These are phyloP conservation scores for Montipora efflorescens DNA, from an alignment of 64 coral and sea anemone genomes.

Conservation along the genomic window DNA sequence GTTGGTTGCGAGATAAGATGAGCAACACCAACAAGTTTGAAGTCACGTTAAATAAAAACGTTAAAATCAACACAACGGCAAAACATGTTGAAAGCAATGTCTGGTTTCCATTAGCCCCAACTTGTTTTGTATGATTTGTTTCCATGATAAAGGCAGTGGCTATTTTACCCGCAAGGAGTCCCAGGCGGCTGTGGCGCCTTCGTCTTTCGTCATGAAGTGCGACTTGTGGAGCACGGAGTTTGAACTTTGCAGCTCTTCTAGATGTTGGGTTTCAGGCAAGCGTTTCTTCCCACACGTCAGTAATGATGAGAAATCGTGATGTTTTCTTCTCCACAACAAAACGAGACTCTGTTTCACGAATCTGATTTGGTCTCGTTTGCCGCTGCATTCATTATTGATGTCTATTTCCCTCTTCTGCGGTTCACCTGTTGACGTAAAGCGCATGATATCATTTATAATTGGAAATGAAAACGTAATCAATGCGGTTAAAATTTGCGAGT, in stretches of 20 bases:
- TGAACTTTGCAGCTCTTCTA: not conserved
- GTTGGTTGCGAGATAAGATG: conserved; percentile 71
- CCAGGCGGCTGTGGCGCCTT: not conserved
- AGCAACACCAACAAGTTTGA: conserved; percentile 76
- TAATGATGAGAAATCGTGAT: not conserved
- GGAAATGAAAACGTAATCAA: not conserved
- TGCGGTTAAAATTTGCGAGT: not conserved
- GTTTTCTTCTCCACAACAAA: not conserved
- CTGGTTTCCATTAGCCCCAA: not conserved
- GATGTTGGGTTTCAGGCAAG: not conserved
- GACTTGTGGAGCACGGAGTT: not conserved
- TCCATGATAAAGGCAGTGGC: conserved; percentile 1
- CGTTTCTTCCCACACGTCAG: not conserved
- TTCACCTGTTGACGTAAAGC: conserved; percentile 19
- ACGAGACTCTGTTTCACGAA: not conserved
- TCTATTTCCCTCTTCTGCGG: not conserved
- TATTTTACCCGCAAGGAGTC: not conserved
- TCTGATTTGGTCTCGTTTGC: conserved; percentile 15
- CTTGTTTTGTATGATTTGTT: not conserved
- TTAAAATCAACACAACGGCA: conserved; percentile 5
- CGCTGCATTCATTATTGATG: conserved; percentile 34
- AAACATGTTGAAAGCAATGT: not conserved
- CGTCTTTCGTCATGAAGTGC: not conserved
- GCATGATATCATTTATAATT: conserved; percentile 18
- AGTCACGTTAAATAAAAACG: conserved; percentile 11